Conservation (phyloP, 2,797 vertebrate species). For the Parauchenoglanis punctatus region DNA sequence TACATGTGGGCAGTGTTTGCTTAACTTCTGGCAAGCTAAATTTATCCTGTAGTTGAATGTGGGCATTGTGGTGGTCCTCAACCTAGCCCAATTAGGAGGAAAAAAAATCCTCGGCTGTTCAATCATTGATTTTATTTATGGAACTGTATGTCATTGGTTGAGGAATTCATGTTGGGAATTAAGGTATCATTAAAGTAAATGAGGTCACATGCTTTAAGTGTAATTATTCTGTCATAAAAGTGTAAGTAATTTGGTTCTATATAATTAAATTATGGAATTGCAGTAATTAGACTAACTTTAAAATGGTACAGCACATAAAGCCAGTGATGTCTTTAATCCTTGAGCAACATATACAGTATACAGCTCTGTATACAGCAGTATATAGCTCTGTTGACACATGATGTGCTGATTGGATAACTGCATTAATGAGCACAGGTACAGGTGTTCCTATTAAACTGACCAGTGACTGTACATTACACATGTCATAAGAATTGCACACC, state of each 20-base stretch:
- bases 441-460: background rate
- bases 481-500: background rate
- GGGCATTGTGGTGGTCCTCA: background rate
- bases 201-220: background rate
- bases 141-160: background rate
- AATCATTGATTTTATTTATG: background rate
- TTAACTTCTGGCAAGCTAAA: background rate
- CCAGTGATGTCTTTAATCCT: background rate
- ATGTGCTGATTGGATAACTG: no score
- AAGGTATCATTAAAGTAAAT: background rate
- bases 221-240: background rate
- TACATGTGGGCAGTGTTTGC: background rate
- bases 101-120: background rate
- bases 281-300: background rate
- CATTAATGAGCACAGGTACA: background rate
- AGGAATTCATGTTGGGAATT: background rate
- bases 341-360: background rate
- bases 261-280: background rate
- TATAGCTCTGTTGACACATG: no score
- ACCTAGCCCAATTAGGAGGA: background rate
- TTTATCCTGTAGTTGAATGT: background rate
- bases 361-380: no score
- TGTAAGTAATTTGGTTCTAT: background rate
- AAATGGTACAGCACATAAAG: background rate
- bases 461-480: background rate